Base-by-base conservation (phyloP, 2,888 invertebrate genomes). In the Gasteruption jaculator region DNA sequence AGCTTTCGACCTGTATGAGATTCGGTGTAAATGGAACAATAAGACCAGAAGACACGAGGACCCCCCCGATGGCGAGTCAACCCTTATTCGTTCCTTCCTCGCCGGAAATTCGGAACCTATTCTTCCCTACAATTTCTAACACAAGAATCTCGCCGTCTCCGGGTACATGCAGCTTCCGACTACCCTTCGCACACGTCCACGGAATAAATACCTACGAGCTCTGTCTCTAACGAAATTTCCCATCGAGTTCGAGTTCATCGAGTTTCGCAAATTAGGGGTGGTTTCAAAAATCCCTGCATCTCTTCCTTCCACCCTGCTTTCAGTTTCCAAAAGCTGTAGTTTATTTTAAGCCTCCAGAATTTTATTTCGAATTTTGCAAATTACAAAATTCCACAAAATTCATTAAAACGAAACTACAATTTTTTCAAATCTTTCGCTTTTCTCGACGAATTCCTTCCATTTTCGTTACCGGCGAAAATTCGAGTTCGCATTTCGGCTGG, bases 11-110 rank as follows among this genome's bases (percentile, higher is more conserved):
- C n/a, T n/a, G n/a, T n/a, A n/a, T n/a, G n/a, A n/a, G n/a, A n/a
- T n/a, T n/a, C 46, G 36, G 54, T 53, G 54, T 49, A 54, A 53
- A 54, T 45, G 49, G 44, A 37, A 45, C 49, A 46, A 45, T 51
- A 48, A 43, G 45, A 46, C 35, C 34, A 38, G 24, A 20, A 31
- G 34, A 20, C 31, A 36, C 34, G 24, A 25, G 16, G 5, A 27
- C 35, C 29, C 21, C 20, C 22, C 24, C 16, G 27, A 29, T 6
- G 42, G 33, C 10, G 22, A 29, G 30, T 42, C 30, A 41, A 24
- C 35, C 41, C 11, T 41, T 42, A 39, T 37, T 43, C 34, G 12
- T 37, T 22, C 11, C 12, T 36, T 8, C 21, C 48, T 41, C 20
- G 20, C 12, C 25, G 33, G 41, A 24, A 40, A 26, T 31, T 35